Evolutionary conservation across 2,888 invertebrate genomes (phyloP), one percentile per base, ranked within the genome.

Genomic region (Mythimna loreyi): DNA sequence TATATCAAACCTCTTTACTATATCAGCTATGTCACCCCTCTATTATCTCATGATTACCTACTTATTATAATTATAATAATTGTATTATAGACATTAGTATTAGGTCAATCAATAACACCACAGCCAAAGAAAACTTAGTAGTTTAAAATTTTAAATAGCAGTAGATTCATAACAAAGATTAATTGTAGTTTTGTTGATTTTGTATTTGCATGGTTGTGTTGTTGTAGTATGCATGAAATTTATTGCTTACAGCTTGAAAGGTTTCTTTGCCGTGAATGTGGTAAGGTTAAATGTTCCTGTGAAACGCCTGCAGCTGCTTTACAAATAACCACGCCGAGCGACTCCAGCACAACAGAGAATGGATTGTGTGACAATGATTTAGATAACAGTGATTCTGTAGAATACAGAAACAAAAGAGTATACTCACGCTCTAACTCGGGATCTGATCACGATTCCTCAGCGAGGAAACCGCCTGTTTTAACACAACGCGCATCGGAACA

Each of bases 231-330:
- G 96, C 96, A 96, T 96, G 96, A 92, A 90, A 91, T 96, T 96
- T 96, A 96, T 95, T 96, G 96, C 96, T 96, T 97, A 89, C 97
- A 97, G 97, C 97, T 97, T 96, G 97, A 97, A 96, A 97, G 97
- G 94, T 97, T 97, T 97, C 96, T 97, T 96, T 97, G 97, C 96
- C 96, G 96, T 93, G 96, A 97, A 89, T 97, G 97, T 96, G 96
- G 96, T 95, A 96, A 96, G 92, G 96, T 97, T 93, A 97, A 97
- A 94, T 97, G 97, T 92, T 93, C 96, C 92, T 97, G 97, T 92
- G 92, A 92, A 52, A 88, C 80, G 64, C 81, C 90, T 45, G 79
- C 85, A 47, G 86, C 84, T 47, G 79, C 85, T 78, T 72, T 85
- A 8, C 83, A 86, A 49, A 72, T 85, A 70, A 65, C 82, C 59